phyloP scores from a whole-genome alignment of 2,113 vertebrate species.

The Eolophus roseicapilla region DNA sequence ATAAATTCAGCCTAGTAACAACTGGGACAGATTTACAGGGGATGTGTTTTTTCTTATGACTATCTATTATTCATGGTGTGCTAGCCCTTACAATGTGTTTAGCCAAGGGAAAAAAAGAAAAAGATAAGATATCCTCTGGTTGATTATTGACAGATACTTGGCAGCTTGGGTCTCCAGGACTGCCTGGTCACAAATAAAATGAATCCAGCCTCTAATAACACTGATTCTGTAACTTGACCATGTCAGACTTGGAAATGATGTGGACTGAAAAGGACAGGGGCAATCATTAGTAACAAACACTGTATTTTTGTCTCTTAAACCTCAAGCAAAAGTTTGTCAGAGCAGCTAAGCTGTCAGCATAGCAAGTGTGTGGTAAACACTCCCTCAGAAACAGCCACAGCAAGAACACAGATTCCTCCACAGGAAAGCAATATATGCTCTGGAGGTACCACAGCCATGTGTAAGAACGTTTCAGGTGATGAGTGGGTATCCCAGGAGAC shows the following conservation, averaged over 20 bases:
- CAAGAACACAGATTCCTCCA: neutral
- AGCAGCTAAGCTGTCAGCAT: neutral
- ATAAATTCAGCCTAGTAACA: constrained; percentile 67
- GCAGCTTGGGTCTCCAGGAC: neutral
- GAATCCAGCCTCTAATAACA: constrained; percentile 28
- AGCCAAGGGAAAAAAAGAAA: constrained; percentile 20
- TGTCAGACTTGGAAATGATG: neutral
- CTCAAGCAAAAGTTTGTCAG: neutral
- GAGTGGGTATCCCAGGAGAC: neutral
- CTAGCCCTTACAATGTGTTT: constrained; percentile 63
- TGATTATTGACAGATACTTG: constrained; percentile 70
- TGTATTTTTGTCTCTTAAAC: neutral
- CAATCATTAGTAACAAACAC: neutral
- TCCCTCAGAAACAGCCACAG: neutral
- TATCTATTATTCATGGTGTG: constrained; percentile 63
- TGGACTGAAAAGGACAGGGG: neutral
- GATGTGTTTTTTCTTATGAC: constrained; percentile 33
- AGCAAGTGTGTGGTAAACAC: neutral
- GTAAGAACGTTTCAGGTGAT: neutral
- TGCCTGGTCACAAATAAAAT: constrained; percentile 44
- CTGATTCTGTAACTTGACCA: neutral
- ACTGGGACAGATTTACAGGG: constrained; percentile 64
- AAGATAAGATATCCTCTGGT: constrained; percentile 60
- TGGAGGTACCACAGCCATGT: neutral
- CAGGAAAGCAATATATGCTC: neutral